These are phyloP conservation scores for Saturnia japonica DNA, from an alignment of 2,888 invertebrate species.

Conservation along the genomic window DNA sequence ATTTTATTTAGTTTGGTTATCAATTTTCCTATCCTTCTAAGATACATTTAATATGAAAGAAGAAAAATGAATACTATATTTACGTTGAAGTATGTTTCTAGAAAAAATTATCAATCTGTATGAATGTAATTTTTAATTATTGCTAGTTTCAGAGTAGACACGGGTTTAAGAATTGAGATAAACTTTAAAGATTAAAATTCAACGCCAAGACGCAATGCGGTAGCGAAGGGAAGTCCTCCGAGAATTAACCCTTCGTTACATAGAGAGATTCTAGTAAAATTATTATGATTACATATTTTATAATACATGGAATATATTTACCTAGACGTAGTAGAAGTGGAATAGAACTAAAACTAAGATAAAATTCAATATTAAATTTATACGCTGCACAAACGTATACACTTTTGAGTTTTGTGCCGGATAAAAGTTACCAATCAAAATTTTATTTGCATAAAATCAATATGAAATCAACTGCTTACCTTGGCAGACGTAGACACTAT, in stretches of 20 bases:
- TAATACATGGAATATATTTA: not conserved
- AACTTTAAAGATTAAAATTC: conserved; percentile 18
- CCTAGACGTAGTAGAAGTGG: not conserved
- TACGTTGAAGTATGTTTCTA: not conserved
- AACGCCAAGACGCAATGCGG: conserved; percentile 31
- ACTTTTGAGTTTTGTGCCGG: too few species aligned
- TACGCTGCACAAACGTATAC: too few species aligned
- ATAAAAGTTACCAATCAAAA: too few species aligned
- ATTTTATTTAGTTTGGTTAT: too few species aligned
- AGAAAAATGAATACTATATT: not conserved
- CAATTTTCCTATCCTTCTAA: too few species aligned
- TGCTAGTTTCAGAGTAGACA: not conserved
- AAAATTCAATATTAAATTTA: not conserved
- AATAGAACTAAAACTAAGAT: not conserved
- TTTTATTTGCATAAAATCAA: too few species aligned
- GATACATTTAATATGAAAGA: not conserved
- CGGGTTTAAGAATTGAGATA: not conserved
- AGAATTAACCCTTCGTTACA: not conserved
- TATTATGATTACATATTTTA: conserved; percentile 11
- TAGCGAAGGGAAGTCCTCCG: conserved; percentile 23
- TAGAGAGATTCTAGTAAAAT: not conserved
- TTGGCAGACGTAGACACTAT: too few species aligned
- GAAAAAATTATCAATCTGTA: not conserved
- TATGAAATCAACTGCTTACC: too few species aligned
- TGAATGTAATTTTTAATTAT: not conserved